A percentile compares a stretch with the other conserved stretches of the same genome.
phyloP scores from a whole-genome alignment of 2,888 invertebrate genomes.

The Merodon equestris region DNA sequence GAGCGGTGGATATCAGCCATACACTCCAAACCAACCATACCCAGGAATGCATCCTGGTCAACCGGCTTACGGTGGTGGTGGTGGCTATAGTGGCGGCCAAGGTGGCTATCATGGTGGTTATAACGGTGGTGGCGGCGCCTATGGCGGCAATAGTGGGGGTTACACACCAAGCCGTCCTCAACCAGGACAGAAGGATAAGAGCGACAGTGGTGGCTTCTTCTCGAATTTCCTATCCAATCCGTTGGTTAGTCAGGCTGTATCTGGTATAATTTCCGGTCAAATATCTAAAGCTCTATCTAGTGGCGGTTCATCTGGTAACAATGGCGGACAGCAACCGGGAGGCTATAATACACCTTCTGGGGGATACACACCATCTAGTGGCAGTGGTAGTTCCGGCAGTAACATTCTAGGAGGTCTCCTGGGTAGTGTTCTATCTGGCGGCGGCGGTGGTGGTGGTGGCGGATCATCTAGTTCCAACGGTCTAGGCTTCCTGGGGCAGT shows the following conservation, averaged over 20 bases:
- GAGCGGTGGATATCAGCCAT: conserved; percentile 72
- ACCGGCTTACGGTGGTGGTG: conserved; percentile 51
- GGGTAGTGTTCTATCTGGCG: conserved; percentile 70
- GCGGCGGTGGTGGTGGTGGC: conserved; percentile 60
- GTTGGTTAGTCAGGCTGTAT: conserved; percentile 77
- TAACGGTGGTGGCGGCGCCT: conserved; percentile 67
- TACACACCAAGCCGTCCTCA: conserved; percentile 65
- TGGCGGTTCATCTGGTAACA: conserved; percentile 71
- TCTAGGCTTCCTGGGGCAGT: conserved; percentile 69
- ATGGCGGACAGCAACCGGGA: conserved; percentile 72
- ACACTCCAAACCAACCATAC: conserved; percentile 70
- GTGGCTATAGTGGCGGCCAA: conserved; percentile 68
- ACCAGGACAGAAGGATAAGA: conserved; percentile 75
- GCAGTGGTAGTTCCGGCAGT: conserved; percentile 71
- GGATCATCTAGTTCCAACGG: conserved; percentile 68
- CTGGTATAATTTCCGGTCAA: conserved; percentile 78
- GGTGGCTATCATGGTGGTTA: conserved; percentile 33
- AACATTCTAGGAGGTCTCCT: conserved; percentile 72
- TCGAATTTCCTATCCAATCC: conserved; percentile 77
- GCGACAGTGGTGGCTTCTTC: conserved; percentile 75
- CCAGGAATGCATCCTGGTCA: conserved; percentile 72
- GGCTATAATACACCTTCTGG: conserved; percentile 48
- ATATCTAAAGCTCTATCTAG: conserved; percentile 76
- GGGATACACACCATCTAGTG: conserved; percentile 73
- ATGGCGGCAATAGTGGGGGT: conserved; percentile 66